Conservation (phyloP, 2,113 vertebrate genomes). For the Tachycineta bicolor region DNA sequence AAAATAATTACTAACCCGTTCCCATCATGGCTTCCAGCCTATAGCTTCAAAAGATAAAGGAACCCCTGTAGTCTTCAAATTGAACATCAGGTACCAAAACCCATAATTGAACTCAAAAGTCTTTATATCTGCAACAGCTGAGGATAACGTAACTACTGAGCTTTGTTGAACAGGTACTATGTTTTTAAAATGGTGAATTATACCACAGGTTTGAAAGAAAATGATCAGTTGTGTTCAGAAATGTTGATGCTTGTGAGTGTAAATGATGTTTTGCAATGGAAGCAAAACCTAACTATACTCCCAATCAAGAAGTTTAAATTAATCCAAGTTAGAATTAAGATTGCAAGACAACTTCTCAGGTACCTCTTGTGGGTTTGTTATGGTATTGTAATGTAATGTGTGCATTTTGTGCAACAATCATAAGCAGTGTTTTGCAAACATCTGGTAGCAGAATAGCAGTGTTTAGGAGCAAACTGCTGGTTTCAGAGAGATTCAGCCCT, state of each 20-base stretch:
- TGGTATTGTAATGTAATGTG: background rate
- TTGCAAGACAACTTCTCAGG: background rate
- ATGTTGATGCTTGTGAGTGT: background rate
- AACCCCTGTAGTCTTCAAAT: background rate
- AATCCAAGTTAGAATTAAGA: background rate
- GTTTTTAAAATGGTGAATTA: background rate
- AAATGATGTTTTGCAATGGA: background rate
- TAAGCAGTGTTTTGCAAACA: background rate
- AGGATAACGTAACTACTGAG: background rate
- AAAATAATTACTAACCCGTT: background rate
- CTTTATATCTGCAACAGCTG: background rate
- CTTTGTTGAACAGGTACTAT: background rate
- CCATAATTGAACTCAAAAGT: background rate
- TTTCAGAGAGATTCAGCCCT: background rate
- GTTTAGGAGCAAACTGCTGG: background rate
- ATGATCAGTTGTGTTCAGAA: background rate
- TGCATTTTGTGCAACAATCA: background rate
- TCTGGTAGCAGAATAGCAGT: background rate
- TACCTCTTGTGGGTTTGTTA: background rate
- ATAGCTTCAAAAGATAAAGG: background rate
- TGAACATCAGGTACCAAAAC: background rate
- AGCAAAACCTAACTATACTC: background rate
- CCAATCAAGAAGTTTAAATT: background rate
- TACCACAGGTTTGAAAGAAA: background rate
- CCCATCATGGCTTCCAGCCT: background rate